Conservation (phyloP, 2,888 invertebrate genomes). For the Kuschelorhynchus macadamiae region DNA sequence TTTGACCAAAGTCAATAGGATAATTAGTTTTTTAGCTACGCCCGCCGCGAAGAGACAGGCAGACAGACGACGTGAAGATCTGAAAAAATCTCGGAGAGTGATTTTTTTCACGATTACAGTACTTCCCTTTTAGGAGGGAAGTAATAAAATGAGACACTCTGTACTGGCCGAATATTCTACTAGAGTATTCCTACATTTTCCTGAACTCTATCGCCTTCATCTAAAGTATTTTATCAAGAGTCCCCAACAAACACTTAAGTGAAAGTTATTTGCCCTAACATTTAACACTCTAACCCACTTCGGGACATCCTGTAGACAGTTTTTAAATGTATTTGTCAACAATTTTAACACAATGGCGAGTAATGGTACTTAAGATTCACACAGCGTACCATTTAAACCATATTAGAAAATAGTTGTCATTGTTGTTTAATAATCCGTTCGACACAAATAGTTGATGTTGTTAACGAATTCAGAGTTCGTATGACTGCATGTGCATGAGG, state of each 20-base stretch:
- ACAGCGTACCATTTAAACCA: constrained; percentile 29
- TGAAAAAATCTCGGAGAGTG: too few relatives aligned
- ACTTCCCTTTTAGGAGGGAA: too few relatives aligned
- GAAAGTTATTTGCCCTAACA: constrained; percentile 6
- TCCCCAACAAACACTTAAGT: not conserved
- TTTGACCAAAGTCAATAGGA: too few relatives aligned
- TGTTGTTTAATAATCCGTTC: constrained; percentile 45
- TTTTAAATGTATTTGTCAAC: constrained; percentile 17
- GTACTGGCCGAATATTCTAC: too few relatives aligned
- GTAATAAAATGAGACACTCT: too few relatives aligned
- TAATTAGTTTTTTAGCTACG: too few relatives aligned
- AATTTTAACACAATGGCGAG: constrained; percentile 21
- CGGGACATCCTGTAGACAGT: constrained; percentile 27
- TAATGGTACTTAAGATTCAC: constrained; percentile 30
- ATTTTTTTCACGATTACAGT: too few relatives aligned
- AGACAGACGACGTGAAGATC: too few relatives aligned
- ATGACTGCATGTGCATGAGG: constrained; percentile 1
- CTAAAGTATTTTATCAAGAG: not conserved
- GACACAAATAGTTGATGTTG: constrained; percentile 39
- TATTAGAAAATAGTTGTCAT: constrained; percentile 41
- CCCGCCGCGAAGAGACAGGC: too few relatives aligned
- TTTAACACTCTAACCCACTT: constrained; percentile 26
- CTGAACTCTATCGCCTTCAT: too few relatives aligned
- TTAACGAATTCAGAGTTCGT: constrained; percentile 23
- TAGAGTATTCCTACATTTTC: too few relatives aligned